These are phyloP conservation scores for Danio choprae DNA, from an alignment of 2,797 vertebrate species.

Conservation along the genomic window DNA sequence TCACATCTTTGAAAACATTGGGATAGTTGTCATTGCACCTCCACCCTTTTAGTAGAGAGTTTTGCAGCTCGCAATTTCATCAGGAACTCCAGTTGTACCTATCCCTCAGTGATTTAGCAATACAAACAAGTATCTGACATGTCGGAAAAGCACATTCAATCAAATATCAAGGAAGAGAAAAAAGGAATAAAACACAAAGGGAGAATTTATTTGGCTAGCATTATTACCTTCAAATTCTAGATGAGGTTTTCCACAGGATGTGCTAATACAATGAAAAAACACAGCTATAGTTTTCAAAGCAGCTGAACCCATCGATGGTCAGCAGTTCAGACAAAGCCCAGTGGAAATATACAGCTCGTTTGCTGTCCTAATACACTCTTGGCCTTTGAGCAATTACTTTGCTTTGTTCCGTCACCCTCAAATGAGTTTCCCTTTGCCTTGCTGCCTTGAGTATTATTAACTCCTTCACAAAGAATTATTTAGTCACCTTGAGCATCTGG, in stretches of 20 bases:
- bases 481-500: conserved; percentile 60
- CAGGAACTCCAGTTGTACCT: neutral
- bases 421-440: conserved; percentile 36
- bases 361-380: conserved; percentile 1
- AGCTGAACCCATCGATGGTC: neutral
- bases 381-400: conserved; percentile 23
- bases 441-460: conserved; percentile 55
- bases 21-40: neutral
- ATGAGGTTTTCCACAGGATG: neutral
- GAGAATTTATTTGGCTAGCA: neutral
- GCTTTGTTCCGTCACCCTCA: conserved; percentile 35
- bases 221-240: neutral
- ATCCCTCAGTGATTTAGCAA: neutral
- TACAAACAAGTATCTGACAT: neutral
- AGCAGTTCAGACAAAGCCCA: conserved; percentile 20
- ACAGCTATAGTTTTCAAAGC: neutral
- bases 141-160: neutral
- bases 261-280: neutral
- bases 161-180: neutral
- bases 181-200: neutral
- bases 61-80: neutral
- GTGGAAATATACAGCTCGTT: conserved; percentile 12
- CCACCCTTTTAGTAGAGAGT: neutral
- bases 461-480: conserved; percentile 39
- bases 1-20: neutral